A percentile compares a stretch with the other conserved stretches of the same genome.
These are phyloP conservation scores for Teleogryllus occipitalis DNA, from an alignment of 1,140 invertebrate genomes.

Conservation along the genomic window DNA sequence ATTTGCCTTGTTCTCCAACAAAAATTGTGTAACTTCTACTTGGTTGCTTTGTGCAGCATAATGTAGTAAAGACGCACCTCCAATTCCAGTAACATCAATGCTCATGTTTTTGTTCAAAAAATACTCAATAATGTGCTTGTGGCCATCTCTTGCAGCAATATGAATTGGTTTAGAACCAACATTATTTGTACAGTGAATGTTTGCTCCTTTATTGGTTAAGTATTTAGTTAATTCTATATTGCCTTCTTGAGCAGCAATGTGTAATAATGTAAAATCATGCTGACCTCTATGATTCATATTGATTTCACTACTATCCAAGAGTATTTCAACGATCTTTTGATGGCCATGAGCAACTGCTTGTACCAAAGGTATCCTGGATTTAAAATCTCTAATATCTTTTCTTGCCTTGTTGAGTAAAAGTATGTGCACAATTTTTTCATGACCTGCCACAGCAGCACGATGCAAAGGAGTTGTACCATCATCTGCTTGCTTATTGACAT, in stretches of 20 bases:
- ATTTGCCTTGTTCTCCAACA: conserved; percentile 19
- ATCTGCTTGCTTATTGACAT: neutral
- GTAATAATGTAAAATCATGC: neutral
- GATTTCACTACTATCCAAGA: neutral
- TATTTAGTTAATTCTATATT: neutral
- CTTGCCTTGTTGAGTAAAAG: neutral
- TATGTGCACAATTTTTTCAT: neutral
- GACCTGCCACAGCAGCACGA: neutral
- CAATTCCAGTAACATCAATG: neutral
- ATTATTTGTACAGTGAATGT: neutral
- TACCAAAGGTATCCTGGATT: neutral
- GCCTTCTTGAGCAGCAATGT: neutral
- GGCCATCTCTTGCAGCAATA: conserved; percentile 4
- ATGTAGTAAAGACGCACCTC: neutral
- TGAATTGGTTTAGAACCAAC: neutral
- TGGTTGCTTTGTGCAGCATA: neutral
- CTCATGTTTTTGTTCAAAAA: neutral
- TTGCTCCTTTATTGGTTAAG: neutral
- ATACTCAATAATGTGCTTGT: neutral
- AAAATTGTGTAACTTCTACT: conserved; percentile 19
- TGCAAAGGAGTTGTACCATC: neutral
- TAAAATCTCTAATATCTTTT: neutral
- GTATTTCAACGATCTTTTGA: neutral
- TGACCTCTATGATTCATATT: neutral
- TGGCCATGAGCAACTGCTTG: neutral